Conservation (phyloP, 2,113 vertebrate species). For the Raja brachyura region DNA sequence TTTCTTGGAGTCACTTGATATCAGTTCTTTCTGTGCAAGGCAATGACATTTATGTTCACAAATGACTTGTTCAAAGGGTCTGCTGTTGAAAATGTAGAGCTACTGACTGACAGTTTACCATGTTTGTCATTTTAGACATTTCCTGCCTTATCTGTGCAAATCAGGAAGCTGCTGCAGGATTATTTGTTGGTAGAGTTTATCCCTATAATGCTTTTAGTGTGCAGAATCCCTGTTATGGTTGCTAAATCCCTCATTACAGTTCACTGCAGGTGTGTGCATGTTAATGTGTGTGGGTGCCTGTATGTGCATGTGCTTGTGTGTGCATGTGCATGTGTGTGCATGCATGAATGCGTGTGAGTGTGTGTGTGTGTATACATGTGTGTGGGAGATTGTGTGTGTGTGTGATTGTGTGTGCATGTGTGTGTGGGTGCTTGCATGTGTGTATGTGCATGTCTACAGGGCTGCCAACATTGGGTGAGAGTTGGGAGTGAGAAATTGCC, state of each 20-base stretch:
- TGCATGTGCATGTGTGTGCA: no score
- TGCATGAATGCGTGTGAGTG: no score
- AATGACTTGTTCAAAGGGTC: not conserved
- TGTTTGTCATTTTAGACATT: constrained; percentile 7
- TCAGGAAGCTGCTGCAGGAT: not conserved
- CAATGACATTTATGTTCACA: not conserved
- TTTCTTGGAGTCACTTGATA: not conserved
- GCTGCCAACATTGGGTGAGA: no score
- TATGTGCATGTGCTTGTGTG: no score
- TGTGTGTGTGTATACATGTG: no score
- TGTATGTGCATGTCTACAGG: no score
- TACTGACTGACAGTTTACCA: not conserved
- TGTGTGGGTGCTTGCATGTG: no score
- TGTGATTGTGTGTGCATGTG: no score
- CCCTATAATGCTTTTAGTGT: not conserved
- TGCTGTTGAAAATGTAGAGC: not conserved
- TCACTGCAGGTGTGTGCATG: not conserved
- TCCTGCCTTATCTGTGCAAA: not conserved
- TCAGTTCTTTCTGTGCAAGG: not conserved
- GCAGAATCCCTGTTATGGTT: not conserved
- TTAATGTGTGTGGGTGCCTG: no score
- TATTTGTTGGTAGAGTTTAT: not conserved
- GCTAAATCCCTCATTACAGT: not conserved
- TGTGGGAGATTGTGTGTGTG: no score
- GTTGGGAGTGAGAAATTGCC: no score